Conservation (phyloP, 2,113 vertebrate genomes). For the Corythornis vintsioides region DNA sequence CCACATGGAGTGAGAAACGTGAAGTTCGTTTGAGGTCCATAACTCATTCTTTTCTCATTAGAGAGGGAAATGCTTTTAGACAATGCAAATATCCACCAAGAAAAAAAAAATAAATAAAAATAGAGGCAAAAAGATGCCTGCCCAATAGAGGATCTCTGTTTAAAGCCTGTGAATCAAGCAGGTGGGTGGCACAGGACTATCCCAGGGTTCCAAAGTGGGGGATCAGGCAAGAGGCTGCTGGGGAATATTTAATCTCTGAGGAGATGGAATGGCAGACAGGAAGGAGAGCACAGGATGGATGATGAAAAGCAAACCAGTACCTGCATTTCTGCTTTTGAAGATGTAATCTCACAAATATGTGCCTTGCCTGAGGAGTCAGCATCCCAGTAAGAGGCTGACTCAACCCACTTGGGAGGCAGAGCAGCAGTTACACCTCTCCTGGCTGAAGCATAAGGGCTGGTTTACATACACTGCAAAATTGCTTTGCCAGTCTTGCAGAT, state of each 20-base stretch:
- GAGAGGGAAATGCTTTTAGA: background rate
- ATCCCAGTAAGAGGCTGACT: background rate
- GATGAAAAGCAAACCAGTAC: conserved; percentile 25
- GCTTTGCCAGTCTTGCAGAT: background rate
- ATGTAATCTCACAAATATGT: conserved; percentile 22
- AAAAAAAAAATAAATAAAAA: background rate
- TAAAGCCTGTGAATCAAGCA: background rate
- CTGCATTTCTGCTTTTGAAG: conserved; percentile 26
- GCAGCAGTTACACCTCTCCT: background rate
- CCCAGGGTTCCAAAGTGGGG: background rate
- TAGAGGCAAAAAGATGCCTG: background rate
- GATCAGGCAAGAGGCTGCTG: fast-evolving
- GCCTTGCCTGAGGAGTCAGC: conserved; percentile 2
- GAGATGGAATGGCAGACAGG: background rate
- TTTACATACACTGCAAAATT: background rate
- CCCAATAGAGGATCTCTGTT: background rate
- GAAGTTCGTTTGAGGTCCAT: background rate
- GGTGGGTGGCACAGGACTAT: background rate
- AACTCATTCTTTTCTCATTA: background rate
- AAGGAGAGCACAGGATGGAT: background rate
- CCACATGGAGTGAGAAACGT: fast-evolving
- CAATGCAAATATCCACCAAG: background rate
- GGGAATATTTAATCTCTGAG: background rate
- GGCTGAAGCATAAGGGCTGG: background rate
- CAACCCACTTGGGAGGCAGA: background rate